Conservation (phyloP, 2,797 vertebrate species). For the Borostomias antarcticus region DNA sequence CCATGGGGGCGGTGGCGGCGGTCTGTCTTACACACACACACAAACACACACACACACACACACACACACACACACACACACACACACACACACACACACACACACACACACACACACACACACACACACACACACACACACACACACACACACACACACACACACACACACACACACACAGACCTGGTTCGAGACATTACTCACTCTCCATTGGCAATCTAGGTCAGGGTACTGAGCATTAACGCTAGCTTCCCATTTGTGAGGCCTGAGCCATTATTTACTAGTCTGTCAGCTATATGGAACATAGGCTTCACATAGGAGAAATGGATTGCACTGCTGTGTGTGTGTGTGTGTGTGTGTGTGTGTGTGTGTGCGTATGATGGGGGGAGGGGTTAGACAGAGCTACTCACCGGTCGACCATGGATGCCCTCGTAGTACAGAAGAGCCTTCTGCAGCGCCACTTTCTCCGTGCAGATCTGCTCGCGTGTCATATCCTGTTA, state of each 20-base stretch:
- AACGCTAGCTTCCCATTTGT: constrained; percentile 12
- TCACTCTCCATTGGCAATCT: constrained; percentile 49
- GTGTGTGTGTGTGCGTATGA: neutral
- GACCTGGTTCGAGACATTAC: constrained; percentile 36
- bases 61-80: neutral
- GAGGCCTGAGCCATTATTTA: neutral
- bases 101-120: neutral
- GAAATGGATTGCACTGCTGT: neutral
- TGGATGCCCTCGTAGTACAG: constrained; percentile 95
- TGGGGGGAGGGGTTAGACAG: neutral
- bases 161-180: too few relatives aligned
- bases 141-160: too few relatives aligned
- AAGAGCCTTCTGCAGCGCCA: constrained; percentile 93
- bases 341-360: neutral
- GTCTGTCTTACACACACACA: neutral
- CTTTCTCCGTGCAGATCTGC: constrained; percentile 93
- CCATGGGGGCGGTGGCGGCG: neutral
- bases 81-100: too few relatives aligned
- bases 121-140: neutral
- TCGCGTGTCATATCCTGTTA: constrained; percentile 97
- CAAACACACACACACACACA: neutral
- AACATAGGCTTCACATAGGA: neutral
- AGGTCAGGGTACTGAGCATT: constrained; percentile 45
- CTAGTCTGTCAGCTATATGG: neutral
- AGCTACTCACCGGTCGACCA: constrained; percentile 88